These are phyloP conservation scores for Trachythela sp. DNA, from an alignment of 64 coral and sea anemone species.

Conservation along the genomic window DNA sequence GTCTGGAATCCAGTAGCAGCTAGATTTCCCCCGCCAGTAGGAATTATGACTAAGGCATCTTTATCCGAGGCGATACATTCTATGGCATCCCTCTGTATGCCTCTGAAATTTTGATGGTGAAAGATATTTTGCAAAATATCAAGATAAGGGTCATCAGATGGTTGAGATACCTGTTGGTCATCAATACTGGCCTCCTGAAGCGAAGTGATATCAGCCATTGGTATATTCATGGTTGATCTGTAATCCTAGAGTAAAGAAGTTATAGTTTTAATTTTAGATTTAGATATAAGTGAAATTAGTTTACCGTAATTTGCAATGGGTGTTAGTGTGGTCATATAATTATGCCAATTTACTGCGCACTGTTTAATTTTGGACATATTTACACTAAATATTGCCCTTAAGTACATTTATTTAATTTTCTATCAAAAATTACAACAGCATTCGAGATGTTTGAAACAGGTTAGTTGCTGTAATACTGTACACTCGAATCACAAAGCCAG, in stretches of 20 bases:
- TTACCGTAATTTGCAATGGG: background rate
- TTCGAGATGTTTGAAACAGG: too few relatives aligned
- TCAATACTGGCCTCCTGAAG: background rate
- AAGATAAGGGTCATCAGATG: background rate
- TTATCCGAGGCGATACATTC: background rate
- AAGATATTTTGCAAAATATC: constrained; percentile 11
- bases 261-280: background rate
- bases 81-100: background rate
- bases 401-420: too few relatives aligned
- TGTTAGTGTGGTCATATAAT: background rate
- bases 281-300: background rate
- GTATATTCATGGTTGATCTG: background rate
- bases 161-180: background rate
- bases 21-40: constrained; percentile 19
- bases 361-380: too few relatives aligned
- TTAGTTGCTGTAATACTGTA: too few relatives aligned
- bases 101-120: background rate
- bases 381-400: too few relatives aligned
- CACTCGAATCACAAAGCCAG: too few relatives aligned
- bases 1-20: background rate
- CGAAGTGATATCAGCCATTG: background rate
- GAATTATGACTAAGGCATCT: constrained; percentile 28
- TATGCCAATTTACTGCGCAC: background rate
- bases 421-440: too few relatives aligned
- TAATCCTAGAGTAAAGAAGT: background rate